Conservation (phyloP, 1,140 invertebrate species). For the Adoxophyes honmai region DNA sequence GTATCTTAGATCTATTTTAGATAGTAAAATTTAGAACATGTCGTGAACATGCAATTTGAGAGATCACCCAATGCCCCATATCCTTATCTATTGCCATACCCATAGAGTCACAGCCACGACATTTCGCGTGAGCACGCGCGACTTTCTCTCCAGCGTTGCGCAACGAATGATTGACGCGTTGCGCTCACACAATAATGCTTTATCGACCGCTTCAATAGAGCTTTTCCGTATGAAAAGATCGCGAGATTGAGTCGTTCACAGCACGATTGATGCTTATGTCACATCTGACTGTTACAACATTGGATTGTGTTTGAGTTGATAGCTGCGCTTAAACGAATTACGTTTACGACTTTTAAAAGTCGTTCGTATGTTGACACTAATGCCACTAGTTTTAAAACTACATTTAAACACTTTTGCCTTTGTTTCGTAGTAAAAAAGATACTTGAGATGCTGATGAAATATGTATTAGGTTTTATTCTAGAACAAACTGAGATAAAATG, state of each 20-base stretch:
- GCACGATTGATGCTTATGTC: conserved; percentile 47
- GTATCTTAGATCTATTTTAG: too few species aligned
- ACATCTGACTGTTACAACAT: conserved; percentile 21
- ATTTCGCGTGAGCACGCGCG: conserved; percentile 28
- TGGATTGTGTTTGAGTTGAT: not conserved
- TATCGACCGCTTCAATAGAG: conserved; percentile 51
- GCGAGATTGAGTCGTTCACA: conserved; percentile 50
- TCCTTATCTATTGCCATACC: not conserved
- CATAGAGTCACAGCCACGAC: conserved; percentile 27
- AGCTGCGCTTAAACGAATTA: not conserved
- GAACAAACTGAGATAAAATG: too few species aligned
- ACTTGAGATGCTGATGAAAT: too few species aligned
- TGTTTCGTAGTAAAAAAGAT: too few species aligned
- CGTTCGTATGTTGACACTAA: too few species aligned
- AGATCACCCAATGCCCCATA: conserved; percentile 3
- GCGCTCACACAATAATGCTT: conserved; percentile 45
- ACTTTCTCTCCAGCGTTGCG: conserved; percentile 53
- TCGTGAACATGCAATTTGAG: not conserved
- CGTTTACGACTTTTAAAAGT: not conserved
- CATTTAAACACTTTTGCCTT: too few species aligned
- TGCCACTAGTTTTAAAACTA: too few species aligned
- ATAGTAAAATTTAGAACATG: not conserved
- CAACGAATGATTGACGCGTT: conserved; percentile 59
- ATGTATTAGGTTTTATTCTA: too few species aligned
- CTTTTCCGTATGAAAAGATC: conserved; percentile 60